Evolutionary conservation across 2,797 vertebrate species (phyloP).

Genomic region (Anguilla anguilla): DNA sequence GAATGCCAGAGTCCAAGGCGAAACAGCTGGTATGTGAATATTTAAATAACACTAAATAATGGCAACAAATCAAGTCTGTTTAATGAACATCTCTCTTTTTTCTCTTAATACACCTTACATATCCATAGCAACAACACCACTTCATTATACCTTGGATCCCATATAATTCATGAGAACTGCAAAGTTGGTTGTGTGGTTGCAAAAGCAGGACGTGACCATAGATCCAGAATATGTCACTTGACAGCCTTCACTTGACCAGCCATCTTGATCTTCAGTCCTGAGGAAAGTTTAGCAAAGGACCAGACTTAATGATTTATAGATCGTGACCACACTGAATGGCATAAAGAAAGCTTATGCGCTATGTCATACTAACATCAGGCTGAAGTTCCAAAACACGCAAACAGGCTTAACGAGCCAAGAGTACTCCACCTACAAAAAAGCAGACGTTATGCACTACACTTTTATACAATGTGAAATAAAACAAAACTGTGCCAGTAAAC

Average conservation of each 20-base stretch:
- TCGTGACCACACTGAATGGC: background rate
- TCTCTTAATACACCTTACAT: background rate
- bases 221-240: conserved; percentile 56
- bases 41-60: background rate
- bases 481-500: conserved; percentile 27
- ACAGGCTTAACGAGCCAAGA: conserved; percentile 57
- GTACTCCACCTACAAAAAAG: conserved; percentile 64
- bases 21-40: background rate
- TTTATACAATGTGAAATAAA: conserved; percentile 23
- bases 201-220: conserved; percentile 69
- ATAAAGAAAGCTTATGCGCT: background rate
- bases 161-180: conserved; percentile 79
- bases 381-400: conserved; percentile 80
- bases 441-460: conserved; percentile 38
- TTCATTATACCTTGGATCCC: conserved; percentile 62
- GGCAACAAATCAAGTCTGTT: background rate
- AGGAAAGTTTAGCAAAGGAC: conserved; percentile 16
- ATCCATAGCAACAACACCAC: background rate
- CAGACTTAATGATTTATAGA: conserved; percentile 19
- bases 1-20: background rate
- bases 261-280: conserved; percentile 54
- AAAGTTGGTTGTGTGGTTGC: conserved; percentile 83
- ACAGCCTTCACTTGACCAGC: conserved; percentile 77
- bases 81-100: background rate
- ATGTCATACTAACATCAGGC: conserved; percentile 68